Evolutionary conservation across 1,140 invertebrate genomes (phyloP), one percentile per base, ranked within the genome.

Genomic region (Sitodiplosis mosellana): DNA sequence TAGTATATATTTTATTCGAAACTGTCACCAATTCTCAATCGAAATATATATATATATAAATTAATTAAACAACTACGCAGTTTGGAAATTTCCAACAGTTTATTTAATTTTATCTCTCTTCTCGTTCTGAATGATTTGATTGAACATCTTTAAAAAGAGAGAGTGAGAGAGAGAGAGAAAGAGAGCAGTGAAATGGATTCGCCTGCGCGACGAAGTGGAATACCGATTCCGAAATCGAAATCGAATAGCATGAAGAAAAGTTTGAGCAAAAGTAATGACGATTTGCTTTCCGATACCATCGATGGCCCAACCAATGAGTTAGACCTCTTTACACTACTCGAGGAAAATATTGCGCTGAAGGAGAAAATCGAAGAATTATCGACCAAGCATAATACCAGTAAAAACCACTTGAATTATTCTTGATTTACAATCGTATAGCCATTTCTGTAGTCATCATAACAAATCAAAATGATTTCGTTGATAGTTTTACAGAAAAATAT

Each of bases 341-440:
- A 64, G 51, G 61, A 64, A 18, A 64, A 64, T 45, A 63, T 63
- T 41, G 59, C 61, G 0, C 45, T 64, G 2, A 61, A 60, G 37
- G 61, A 64, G 46, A 58, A 61, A 49, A 64, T 63, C 51, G 60
- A 63, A 46, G 55, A 56, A 15, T 52, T 64, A 2, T 61, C 62
- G 27, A 45, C 57, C 5, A 56, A 63, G 49, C 57, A 60, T 37
- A 47, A 10, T 19, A 19, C 36, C 37, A 15, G 46, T 47, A 21
- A 33, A 15, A 2, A 19, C 4, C 15, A n/a, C n/a, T n/a, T n/a
- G n/a, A n/a, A n/a, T 18, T 20, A 20, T 19, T 5, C 17, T n/a
- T n/a, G 18, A 43, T 18, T 43, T 43, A 38, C 12, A n/a, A 38
- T n/a, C 36, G 12, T n/a, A 38, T 17, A 12, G 36, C 12, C 36